These are phyloP conservation scores for Mythimna pallens DNA, from an alignment of 2,888 invertebrate species.

Conservation along the genomic window DNA sequence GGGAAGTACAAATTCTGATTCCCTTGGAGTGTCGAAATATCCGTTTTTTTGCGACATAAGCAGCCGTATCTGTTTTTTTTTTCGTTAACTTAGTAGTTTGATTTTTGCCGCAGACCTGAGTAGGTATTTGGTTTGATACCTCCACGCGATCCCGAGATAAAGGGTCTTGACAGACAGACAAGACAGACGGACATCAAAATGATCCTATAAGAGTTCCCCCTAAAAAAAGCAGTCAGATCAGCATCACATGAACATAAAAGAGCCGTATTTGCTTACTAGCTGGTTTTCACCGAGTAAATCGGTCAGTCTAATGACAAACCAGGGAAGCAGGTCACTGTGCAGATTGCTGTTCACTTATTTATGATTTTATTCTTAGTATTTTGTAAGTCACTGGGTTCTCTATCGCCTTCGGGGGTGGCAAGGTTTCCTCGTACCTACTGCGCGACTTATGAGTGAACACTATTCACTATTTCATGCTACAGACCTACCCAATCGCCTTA, in stretches of 20 bases:
- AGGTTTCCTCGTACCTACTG: slow-evolving; percentile 22
- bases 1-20: no score
- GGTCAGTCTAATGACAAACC: slow-evolving; percentile 34
- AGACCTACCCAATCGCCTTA: no score
- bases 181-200: no score
- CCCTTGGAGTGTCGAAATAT: no score
- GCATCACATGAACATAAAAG: background rate
- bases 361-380: slow-evolving; percentile 62
- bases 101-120: no score
- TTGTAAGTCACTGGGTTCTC: slow-evolving; percentile 59
- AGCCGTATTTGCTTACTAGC: background rate
- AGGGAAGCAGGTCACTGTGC: slow-evolving; percentile 49
- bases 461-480: slow-evolving; percentile 36
- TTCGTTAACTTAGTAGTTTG: no score
- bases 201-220: no score
- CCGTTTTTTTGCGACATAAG: no score
- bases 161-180: no score
- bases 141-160: no score
- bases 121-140: no score
- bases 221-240: background rate
- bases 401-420: slow-evolving; percentile 33
- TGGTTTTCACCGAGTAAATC: slow-evolving; percentile 23
- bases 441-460: slow-evolving; percentile 19
- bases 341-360: slow-evolving; percentile 62
- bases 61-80: no score